These are phyloP conservation scores for Lepus europaeus DNA, from an alignment of 2,113 vertebrate genomes.

Conservation along the genomic window DNA sequence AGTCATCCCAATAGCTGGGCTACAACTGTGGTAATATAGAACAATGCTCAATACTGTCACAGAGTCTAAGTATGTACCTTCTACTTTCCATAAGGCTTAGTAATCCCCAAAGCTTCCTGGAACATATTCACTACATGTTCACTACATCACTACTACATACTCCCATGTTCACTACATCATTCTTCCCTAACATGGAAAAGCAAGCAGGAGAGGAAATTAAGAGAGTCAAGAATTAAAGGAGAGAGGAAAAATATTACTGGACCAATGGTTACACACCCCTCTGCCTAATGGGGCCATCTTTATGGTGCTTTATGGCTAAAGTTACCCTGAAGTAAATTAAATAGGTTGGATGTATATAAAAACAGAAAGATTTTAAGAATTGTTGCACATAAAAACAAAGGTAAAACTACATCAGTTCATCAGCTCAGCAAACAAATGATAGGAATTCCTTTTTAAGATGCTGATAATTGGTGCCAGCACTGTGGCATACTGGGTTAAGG, in stretches of 20 bases:
- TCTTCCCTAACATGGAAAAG: neutral
- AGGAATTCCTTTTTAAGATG: neutral
- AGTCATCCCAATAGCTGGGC: neutral
- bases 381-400: neutral
- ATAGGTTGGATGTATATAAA: neutral
- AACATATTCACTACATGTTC: neutral
- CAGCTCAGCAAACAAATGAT: neutral
- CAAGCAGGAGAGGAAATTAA: neutral
- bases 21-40: neutral
- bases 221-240: neutral
- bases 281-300: neutral
- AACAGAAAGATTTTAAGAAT: neutral
- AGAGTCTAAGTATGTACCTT: neutral
- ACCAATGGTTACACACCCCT: neutral
- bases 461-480: neutral
- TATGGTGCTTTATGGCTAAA: neutral
- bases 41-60: neutral
- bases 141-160: neutral
- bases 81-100: neutral
- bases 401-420: neutral
- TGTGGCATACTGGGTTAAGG: no score
- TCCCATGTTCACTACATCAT: neutral
- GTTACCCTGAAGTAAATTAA: neutral
- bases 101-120: neutral
- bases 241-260: neutral